Percentiles rank a stretch among this genome's conserved stretches.
These are phyloP conservation scores for Mus spicilegus DNA, from an alignment of 2,113 vertebrate genomes.

Conservation along the genomic window DNA sequence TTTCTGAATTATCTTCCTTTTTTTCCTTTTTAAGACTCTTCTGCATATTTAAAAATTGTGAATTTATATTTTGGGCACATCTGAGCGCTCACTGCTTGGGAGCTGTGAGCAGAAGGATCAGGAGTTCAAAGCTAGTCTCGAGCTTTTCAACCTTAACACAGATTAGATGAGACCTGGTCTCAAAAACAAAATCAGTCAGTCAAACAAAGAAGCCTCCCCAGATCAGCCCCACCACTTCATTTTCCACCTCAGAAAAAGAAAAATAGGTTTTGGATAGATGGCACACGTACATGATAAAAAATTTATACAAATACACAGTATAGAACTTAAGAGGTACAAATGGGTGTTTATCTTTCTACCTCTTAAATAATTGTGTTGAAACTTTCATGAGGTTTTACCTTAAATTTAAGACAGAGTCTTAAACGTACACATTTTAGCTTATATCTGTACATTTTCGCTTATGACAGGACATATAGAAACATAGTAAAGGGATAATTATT, in stretches of 20 bases:
- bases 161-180: no score
- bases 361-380: neutral
- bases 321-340: neutral
- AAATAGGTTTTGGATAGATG: neutral
- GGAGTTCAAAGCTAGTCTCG: neutral
- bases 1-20: neutral
- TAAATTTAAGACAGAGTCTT: neutral
- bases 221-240: neutral
- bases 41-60: neutral
- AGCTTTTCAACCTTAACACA: neutral
- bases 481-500: conserved; percentile 41
- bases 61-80: neutral
- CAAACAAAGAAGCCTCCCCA: neutral
- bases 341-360: neutral
- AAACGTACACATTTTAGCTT: neutral
- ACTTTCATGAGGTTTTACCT: neutral
- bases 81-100: neutral
- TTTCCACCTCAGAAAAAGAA: neutral
- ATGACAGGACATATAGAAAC: neutral
- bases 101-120: no score
- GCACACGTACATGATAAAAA: neutral
- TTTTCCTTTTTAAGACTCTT: neutral
- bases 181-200: neutral
- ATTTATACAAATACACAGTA: neutral
- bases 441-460: neutral